Conservation (phyloP, 92 coral and sea anemone genomes). For the Plumapathes pennacea region DNA sequence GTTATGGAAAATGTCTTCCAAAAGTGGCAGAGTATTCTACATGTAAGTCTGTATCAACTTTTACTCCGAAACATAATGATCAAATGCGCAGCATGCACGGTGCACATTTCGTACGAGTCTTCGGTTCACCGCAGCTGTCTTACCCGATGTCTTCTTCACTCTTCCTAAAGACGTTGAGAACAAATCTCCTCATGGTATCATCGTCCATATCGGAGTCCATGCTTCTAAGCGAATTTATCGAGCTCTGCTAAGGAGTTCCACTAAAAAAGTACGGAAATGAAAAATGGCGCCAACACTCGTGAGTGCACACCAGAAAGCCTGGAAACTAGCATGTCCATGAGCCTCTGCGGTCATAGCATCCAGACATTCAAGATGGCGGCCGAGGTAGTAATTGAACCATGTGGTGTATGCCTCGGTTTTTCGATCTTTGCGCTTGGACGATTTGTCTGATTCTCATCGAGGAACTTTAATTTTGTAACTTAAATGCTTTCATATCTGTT, state of each 20-base stretch:
- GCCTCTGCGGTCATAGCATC: not conserved
- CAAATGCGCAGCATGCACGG: too few relatives aligned
- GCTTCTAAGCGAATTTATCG: not conserved
- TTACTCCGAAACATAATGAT: too few relatives aligned
- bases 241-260: too few relatives aligned
- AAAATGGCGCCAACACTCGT: too few relatives aligned
- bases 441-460: not conserved
- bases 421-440: not conserved
- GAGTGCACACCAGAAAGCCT: too few relatives aligned
- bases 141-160: slow-evolving; percentile 80
- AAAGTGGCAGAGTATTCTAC: too few relatives aligned
- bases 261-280: too few relatives aligned
- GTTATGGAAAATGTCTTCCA: too few relatives aligned
- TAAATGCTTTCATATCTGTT: not conserved
- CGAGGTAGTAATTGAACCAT: slow-evolving; percentile 38
- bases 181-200: slow-evolving; percentile 46
- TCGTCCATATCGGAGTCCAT: slow-evolving; percentile 40
- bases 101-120: too few relatives aligned
- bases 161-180: slow-evolving; percentile 55
- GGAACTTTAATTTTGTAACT: too few relatives aligned
- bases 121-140: not conserved
- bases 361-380: slow-evolving; percentile 76
- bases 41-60: too few relatives aligned
- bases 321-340: slow-evolving; percentile 11
- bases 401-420: not conserved